Conservation (phyloP, 2,888 invertebrate species). For the Chorisops tibialis region DNA sequence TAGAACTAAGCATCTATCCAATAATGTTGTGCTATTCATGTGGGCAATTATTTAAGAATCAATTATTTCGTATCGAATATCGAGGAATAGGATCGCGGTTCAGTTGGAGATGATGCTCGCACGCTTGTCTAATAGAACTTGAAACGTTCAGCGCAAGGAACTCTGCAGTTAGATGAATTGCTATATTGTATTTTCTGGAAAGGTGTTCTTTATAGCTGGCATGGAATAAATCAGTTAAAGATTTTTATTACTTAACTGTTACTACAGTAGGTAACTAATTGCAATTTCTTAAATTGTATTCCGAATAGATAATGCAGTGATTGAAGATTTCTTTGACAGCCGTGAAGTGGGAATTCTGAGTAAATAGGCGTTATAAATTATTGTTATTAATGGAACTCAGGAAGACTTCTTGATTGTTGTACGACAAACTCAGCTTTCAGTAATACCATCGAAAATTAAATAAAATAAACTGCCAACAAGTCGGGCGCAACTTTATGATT, state of each 20-base stretch:
- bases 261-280: conserved; percentile 2
- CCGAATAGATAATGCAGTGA: too few species aligned
- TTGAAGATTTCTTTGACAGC: too few species aligned
- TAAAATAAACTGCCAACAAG: too few species aligned
- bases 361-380: too few species aligned
- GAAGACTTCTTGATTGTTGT: too few species aligned
- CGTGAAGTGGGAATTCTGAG: too few species aligned
- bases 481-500: too few species aligned
- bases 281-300: neutral
- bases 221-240: conserved; percentile 15
- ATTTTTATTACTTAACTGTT: conserved; percentile 22
- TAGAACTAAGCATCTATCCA: neutral
- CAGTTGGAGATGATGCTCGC: neutral
- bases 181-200: conserved; percentile 5
- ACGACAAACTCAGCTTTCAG: too few species aligned
- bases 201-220: conserved; percentile 16
- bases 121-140: neutral
- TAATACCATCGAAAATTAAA: too few species aligned
- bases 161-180: conserved; percentile 19
- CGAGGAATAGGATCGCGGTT: neutral
- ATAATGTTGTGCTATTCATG: neutral
- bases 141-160: neutral
- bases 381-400: too few species aligned
- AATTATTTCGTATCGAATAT: conserved; percentile 12
- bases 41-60: conserved; percentile 21